Evolutionary conservation across 1,140 invertebrate species (phyloP).

Genomic region (Solenopsis invicta): DNA sequence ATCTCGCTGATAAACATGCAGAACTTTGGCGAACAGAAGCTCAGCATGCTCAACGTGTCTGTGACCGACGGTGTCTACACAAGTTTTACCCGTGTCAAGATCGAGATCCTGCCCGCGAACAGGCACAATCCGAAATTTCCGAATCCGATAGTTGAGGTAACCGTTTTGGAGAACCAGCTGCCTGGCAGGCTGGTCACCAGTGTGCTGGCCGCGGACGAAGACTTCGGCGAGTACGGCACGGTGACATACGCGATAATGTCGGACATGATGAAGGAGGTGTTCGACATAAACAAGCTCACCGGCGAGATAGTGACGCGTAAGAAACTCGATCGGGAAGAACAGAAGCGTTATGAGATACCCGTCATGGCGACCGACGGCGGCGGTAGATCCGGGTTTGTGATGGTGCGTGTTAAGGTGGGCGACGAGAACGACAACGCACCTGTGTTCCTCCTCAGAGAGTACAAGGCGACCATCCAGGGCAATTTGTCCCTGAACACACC

Average conservation of each 20-base stretch:
- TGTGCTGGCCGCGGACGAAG: conserved; percentile 93
- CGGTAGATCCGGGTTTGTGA: conserved; percentile 92
- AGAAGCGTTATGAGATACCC: conserved; percentile 92
- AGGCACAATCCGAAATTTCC: conserved; percentile 92
- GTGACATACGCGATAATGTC: conserved; percentile 94
- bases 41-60: conserved; percentile 93
- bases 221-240: conserved; percentile 93
- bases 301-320: conserved; percentile 93
- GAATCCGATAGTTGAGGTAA: conserved; percentile 91
- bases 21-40: conserved; percentile 89
- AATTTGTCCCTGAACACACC: conserved; percentile 89
- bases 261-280: conserved; percentile 91
- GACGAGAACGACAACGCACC: conserved; percentile 97
- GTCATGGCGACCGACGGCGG: conserved; percentile 96
- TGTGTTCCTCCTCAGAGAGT: conserved; percentile 92
- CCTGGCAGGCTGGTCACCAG: conserved; percentile 91
- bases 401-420: conserved; percentile 92
- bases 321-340: conserved; percentile 93
- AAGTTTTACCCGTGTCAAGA: conserved; percentile 93
- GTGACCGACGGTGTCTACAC: conserved; percentile 97
- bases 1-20: conserved; percentile 90
- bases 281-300: conserved; percentile 92
- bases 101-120: conserved; percentile 94
- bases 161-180: conserved; percentile 93
- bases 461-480: conserved; percentile 91